Base-by-base conservation (phyloP, 2,113 vertebrate species). In the Labeo rohita region DNA sequence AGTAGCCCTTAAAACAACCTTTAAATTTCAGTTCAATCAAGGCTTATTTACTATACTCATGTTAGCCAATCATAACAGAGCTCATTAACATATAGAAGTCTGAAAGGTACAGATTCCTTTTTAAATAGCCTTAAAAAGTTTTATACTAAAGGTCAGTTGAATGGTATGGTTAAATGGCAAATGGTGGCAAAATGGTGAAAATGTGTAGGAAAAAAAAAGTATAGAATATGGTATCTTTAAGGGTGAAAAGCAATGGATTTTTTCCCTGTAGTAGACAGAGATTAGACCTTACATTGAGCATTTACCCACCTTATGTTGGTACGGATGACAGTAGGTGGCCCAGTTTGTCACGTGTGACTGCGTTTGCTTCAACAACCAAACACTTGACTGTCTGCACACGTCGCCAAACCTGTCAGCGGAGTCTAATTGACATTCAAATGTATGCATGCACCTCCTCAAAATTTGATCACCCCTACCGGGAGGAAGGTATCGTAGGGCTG, bases 371-470 rank as follows among this genome's bases (percentile, higher is more conserved):
- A 59, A 68, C 72, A 34, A 73, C 23, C 50, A 78, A 85, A 87
- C 81, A 84, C 47, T 86, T 84, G 80, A 52, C 76, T 81, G 85
- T 89, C 76, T 84, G 70, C 43, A 83, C 85, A 88, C 81, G 74
- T 84, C 72, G 66, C 79, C 65, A 65, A 43, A 21, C 7, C 56
- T 87, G 83, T 87, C 82, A 87, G 70, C 56, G n/a, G 18, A 73
- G n/a, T 59, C 85, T 82, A 79, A 85, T 87, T 87, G 49, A 77
- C 76, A 89, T 89, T 89, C 88, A 89, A 81, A 84, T 84, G 68
- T 76, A 85, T 87, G 75, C 85, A 81, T 73, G 78, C 77, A 89
- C 70, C 82, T 82, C 50, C 85, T 85, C 61, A 84, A 87, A 87
- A 87, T 89, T 61, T 89, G 82, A 87, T 87, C 86, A 85, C 65